Evolutionary conservation across 1,140 invertebrate species (phyloP), one percentile per base, ranked within the genome.

Genomic region (Ruditapes philippinarum): DNA sequence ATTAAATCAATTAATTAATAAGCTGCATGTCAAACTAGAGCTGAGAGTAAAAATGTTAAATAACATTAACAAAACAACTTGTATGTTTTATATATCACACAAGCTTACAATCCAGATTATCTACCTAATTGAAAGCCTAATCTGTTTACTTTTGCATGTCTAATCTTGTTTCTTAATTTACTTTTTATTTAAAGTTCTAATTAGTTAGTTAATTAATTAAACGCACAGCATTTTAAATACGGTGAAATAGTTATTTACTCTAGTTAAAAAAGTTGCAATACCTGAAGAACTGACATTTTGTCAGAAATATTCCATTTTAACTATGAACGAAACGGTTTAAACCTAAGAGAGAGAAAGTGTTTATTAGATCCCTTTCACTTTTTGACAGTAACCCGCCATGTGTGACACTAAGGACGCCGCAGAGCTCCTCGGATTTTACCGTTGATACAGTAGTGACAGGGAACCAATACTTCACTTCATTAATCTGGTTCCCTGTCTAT

Each of bases 211-310:
- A 81, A 36, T 36, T 57, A 57, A 25, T 42, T 25, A 7, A n/a
- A 36, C 31, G 14, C 51, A 28, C 33, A 42, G 42, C 1, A 79
- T 4, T 36, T 28, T 28, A 62, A 62, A 36, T 4, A 57, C 1
- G 42, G 12, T 7, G 12, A 54, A 49, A 51, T 22, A 84, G 4
- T 1, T 28, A 45, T 68, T 28, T 49, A 5, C 22, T 49, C 31
- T 22, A 45, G 51, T 57, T 38, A 38, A 40, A 45, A 57, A 25
- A 57, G 42, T 70, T 33, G 51, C 28, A 49, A 90, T 86, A 92
- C 92, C 91, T 92, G 92, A 45, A 92, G 78, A 78, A 92, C 92
- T 1, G 92, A 92, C 92, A 92, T 92, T 51, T 62, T 70, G n/a
- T 7, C 38, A 28, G 31, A 33, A 42, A 62, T 76, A 36, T 49